Conservation (phyloP, 2,888 invertebrate genomes). For the Aethes cnicana region DNA sequence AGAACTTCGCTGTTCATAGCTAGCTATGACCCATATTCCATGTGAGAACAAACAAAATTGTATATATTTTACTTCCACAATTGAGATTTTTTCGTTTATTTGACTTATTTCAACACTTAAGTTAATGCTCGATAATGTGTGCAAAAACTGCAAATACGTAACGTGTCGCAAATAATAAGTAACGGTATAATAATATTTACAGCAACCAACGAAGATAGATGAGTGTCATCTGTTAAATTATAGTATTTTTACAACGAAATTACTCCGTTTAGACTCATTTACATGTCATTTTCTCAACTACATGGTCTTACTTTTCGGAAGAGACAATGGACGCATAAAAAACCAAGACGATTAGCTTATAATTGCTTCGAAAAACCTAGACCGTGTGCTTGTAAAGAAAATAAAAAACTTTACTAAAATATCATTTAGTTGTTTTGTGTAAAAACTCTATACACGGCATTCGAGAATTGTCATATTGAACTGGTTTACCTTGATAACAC, state of each 20-base stretch:
- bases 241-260: constrained; percentile 1
- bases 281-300: constrained; percentile 13
- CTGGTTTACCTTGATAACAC: constrained; percentile 15
- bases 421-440: too few relatives aligned
- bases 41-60: background rate
- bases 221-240: constrained; percentile 7
- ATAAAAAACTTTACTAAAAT: background rate
- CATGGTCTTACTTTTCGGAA: constrained; percentile 2
- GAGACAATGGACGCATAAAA: constrained; percentile 8
- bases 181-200: background rate
- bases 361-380: background rate
- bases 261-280: constrained; percentile 10
- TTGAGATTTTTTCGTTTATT: background rate
- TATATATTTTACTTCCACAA: background rate
- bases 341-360: background rate
- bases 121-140: too few relatives aligned
- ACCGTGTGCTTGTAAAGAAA: too few relatives aligned
- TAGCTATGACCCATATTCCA: constrained; percentile 24
- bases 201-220: constrained; percentile 1
- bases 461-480: constrained; percentile 12
- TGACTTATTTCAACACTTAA: too few relatives aligned
- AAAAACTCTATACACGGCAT: background rate
- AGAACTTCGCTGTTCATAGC: constrained; percentile 13
- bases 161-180: too few relatives aligned
- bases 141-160: too few relatives aligned